phyloP scores from a whole-genome alignment of 2,113 vertebrate genomes.

The Zosterops lateralis region DNA sequence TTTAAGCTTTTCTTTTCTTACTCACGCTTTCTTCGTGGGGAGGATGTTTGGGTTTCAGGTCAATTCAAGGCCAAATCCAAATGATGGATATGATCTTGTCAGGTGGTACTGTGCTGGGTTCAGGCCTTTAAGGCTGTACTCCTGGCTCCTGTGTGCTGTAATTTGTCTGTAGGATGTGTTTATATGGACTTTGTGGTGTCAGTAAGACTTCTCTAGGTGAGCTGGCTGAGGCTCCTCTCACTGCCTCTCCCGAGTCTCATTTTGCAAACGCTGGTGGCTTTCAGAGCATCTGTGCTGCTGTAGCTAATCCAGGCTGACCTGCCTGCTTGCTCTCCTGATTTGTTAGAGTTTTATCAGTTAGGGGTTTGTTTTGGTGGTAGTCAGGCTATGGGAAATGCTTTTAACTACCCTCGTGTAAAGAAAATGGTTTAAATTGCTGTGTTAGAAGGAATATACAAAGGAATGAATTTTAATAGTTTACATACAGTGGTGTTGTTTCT shows the following conservation, averaged over 20 bases:
- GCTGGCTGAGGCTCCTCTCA: neutral
- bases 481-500: neutral
- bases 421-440: neutral
- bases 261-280: neutral
- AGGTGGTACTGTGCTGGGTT: neutral
- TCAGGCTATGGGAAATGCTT: neutral
- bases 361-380: neutral
- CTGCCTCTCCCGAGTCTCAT: neutral
- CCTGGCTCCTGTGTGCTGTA: neutral
- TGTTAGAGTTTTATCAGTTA: neutral
- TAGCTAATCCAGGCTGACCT: neutral
- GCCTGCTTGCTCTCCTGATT: neutral
- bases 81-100: neutral
- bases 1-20: neutral
- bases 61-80: neutral
- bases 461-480: neutral
- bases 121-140: neutral
- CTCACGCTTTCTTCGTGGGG: neutral
- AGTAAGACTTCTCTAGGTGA: neutral
- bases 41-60: slow-evolving; percentile 5
- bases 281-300: neutral
- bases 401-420: neutral
- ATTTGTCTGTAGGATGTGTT: neutral
- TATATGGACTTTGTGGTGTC: neutral
- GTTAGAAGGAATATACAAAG: neutral